phyloP scores from a whole-genome alignment of 1,140 invertebrate species.

The Bombus turneri region DNA sequence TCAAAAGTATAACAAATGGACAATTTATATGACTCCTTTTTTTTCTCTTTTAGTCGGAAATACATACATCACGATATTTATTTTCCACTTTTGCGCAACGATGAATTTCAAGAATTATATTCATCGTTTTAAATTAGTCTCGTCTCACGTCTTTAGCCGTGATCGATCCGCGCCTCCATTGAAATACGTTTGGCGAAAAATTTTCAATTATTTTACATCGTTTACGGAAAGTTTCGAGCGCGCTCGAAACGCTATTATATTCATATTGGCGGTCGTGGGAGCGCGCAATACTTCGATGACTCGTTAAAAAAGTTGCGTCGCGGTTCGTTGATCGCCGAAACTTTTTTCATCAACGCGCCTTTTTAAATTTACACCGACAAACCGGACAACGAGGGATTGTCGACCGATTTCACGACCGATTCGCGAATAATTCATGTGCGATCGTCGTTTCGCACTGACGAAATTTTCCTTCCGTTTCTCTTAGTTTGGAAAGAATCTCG shows the following conservation, averaged over 20 bases:
- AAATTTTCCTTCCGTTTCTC: background rate
- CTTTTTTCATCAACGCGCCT: slow-evolving; percentile 31
- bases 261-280: background rate
- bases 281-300: slow-evolving; percentile 27
- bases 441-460: background rate
- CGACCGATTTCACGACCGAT: background rate
- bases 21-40: background rate
- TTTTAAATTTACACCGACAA: background rate
- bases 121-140: background rate
- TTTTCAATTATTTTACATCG: slow-evolving; percentile 15
- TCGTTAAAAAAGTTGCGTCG: slow-evolving; percentile 32
- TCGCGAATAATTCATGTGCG: background rate
- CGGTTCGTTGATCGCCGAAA: slow-evolving; percentile 18
- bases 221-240: slow-evolving; percentile 1
- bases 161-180: background rate
- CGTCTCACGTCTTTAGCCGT: no score
- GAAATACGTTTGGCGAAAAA: background rate
- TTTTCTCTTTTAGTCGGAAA: background rate
- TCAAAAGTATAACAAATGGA: background rate
- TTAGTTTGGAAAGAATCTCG: slow-evolving; percentile 9
- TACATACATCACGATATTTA: background rate
- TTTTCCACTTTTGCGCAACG: no score
- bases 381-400: background rate
- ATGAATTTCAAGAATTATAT: background rate
- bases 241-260: background rate